phyloP scores from a whole-genome alignment of 2,113 vertebrate species.

The Cheilinus undulatus region DNA sequence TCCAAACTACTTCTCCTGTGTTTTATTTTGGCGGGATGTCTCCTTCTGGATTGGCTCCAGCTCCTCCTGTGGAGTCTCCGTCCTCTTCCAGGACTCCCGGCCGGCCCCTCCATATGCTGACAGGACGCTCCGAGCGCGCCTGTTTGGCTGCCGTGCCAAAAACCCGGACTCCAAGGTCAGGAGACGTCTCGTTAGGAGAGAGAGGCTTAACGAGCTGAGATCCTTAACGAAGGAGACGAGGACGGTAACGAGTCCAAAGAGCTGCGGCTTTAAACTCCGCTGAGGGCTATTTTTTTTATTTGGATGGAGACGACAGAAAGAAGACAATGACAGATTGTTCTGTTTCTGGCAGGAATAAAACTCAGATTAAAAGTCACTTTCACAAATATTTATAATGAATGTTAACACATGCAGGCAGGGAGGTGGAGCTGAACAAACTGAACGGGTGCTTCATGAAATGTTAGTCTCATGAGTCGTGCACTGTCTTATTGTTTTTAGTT shows the following conservation, averaged over 20 bases:
- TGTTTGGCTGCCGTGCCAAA: constrained; percentile 58
- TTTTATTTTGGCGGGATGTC: constrained; percentile 46
- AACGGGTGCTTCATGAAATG: too few species aligned
- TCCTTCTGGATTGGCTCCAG: constrained; percentile 61
- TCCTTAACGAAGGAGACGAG: constrained; percentile 33
- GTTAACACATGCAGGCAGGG: neutral
- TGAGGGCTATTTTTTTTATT: neutral
- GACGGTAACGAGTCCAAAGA: constrained; percentile 32
- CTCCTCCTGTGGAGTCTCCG: constrained; percentile 43
- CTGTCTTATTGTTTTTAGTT: too few species aligned
- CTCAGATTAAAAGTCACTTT: constrained; percentile 1
- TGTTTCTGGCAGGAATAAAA: neutral
- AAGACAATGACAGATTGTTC: neutral
- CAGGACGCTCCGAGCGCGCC: constrained; percentile 53
- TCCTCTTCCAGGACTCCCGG: constrained; percentile 38
- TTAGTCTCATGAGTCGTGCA: too few species aligned
- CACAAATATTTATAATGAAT: neutral
- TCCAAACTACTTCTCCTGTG: neutral
- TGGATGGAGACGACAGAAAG: constrained; percentile 8
- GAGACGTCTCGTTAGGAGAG: constrained; percentile 43
- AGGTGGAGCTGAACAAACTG: too few species aligned
- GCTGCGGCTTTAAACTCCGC: constrained; percentile 7
- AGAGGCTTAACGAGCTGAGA: constrained; percentile 32
- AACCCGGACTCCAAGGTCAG: constrained; percentile 67
- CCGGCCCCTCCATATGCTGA: constrained; percentile 65